Base-by-base conservation (phyloP, 2,888 invertebrate species). In the Eristalis tenax region DNA sequence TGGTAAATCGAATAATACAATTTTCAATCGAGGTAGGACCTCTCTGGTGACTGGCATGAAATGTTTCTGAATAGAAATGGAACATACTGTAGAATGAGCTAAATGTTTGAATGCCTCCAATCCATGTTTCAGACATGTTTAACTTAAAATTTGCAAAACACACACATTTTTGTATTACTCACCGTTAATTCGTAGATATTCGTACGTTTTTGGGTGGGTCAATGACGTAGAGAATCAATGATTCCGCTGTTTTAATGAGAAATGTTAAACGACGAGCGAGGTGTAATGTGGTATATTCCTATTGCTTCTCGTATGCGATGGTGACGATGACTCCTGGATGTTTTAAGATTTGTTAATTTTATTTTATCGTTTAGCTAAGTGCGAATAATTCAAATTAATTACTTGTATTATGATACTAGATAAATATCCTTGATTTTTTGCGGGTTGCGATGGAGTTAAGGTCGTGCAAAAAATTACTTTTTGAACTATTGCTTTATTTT, bases 121-220 rank as follows among this genome's bases (percentile, higher is more conserved):
- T 1, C 3, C 4, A 43, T 13, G 13, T n/a, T 43, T 5, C 43
- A 43, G n/a, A 43, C 13, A 40, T 26, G 1, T 26, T 2, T 26
- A 3, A 59, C 3, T 22, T n/a, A 28, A 38, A 38, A 5, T 59
- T 10, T 38, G 23, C 15, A 18, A 26, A 56, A 61, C 4, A 63
- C 38, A 68, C 11, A 11, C 28, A 40, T 40, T 69, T n/a, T 69
- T 28, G 22, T 63, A 35, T 23, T 50, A 86, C 89, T 88, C 85
- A 90, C 90, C 90, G 90, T 90, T 88, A 89, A 90, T 87, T 89
- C 84, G 83, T 84, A 88, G 88, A 89, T 88, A 79, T 79, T 89
- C 88, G 88, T 88, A 88, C 81, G 88, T 89, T 80, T 82, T 89
- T 88, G 89, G 89, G 89, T 89, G 89, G 89, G 89, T 89, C 89